phyloP scores from a whole-genome alignment of 2,797 vertebrate species.

The Aplochiton taeniatus region DNA sequence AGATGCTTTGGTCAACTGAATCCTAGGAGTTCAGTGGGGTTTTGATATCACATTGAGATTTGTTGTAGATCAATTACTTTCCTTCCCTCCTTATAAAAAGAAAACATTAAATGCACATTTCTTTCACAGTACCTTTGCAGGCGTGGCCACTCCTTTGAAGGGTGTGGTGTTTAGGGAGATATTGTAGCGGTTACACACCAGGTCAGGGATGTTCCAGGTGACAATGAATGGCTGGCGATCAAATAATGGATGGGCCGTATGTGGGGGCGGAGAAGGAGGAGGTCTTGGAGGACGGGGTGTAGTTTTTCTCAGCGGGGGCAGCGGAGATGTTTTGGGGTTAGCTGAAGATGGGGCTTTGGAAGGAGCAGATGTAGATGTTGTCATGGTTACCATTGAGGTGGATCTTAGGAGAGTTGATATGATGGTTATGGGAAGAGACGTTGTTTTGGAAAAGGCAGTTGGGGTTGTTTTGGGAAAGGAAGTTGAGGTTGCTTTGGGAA shows the following conservation, averaged over 20 bases:
- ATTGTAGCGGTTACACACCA: constrained; percentile 66
- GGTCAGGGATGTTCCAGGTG: constrained; percentile 82
- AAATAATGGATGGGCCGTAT: constrained; percentile 61
- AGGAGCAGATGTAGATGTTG: not conserved
- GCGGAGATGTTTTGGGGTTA: not conserved
- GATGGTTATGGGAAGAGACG: not conserved
- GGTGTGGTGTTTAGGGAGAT: constrained; percentile 72
- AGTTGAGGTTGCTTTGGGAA: constrained; percentile 7
- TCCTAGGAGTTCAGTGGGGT: no score
- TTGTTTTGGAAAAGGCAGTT: no score
- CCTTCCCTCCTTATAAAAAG: no score
- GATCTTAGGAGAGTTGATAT: not conserved
- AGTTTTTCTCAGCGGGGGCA: not conserved
- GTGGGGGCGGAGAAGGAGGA: constrained; percentile 12
- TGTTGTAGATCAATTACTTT: no score
- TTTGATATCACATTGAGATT: no score
- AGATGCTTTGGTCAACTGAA: not conserved
- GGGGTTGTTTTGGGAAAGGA: not conserved
- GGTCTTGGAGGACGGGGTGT: not conserved
- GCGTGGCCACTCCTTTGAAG: constrained; percentile 72
- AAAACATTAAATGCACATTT: not conserved
- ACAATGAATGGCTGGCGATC: constrained; percentile 73
- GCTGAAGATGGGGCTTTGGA: not conserved
- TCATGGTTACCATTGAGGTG: not conserved
- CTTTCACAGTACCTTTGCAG: constrained; percentile 48